A percentile compares a stretch with the other conserved stretches of the same genome.
Evolutionary conservation across 2,113 vertebrate genomes (phyloP).

Genomic region (Oophaga pumilio): DNA sequence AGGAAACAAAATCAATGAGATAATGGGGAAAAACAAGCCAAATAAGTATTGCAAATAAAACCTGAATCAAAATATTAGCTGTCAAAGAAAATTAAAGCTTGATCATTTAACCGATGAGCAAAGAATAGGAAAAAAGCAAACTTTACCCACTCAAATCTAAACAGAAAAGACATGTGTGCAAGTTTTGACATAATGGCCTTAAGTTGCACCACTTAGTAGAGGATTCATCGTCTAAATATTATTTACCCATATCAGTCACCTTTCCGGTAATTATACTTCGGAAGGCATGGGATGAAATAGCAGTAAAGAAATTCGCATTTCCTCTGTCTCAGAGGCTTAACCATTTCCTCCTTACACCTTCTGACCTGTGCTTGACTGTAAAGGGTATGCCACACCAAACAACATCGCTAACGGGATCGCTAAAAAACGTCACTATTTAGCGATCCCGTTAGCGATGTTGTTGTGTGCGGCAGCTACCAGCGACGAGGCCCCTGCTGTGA

Average conservation of each 20-base stretch:
- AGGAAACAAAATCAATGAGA: conserved; percentile 53
- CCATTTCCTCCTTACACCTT: no score
- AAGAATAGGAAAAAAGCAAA: not conserved
- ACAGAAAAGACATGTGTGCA: not conserved
- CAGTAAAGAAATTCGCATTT: no score
- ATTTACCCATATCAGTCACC: not conserved
- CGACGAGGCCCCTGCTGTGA: no score
- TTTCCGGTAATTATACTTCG: not conserved
- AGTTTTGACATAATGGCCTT: not conserved
- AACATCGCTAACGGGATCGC: no score
- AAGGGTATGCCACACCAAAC: no score
- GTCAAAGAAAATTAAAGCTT: conserved; percentile 1
- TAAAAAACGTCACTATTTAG: no score
- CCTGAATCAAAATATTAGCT: conserved; percentile 29
- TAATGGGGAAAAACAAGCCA: conserved; percentile 23
- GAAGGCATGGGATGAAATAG: not conserved
- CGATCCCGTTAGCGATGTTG: no score
- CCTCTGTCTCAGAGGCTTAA: no score
- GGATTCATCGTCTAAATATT: not conserved
- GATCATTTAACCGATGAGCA: not conserved
- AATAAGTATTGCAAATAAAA: conserved; percentile 41
- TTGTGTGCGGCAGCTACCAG: no score
- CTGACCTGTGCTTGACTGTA: no score
- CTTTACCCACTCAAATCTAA: not conserved
- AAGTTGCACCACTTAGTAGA: not conserved